phyloP scores from a whole-genome alignment of 2,113 vertebrate species.

The Labeo rohita region DNA sequence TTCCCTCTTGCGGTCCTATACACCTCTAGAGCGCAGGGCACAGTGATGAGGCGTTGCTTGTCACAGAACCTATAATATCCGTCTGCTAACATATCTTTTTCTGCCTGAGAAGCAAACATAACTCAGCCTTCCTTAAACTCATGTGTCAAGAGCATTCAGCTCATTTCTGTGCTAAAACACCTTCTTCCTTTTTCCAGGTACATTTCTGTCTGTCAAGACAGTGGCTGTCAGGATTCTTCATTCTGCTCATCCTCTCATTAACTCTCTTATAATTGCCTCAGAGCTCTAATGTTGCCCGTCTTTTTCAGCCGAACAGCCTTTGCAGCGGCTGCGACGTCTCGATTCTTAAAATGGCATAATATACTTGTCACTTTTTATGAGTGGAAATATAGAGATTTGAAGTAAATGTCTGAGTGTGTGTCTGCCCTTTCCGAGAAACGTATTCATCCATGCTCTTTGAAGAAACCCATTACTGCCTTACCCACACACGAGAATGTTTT shows the following conservation, averaged over 20 bases:
- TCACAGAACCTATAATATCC: slow-evolving; percentile 36
- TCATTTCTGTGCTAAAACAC: not conserved
- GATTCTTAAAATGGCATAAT: slow-evolving; percentile 7
- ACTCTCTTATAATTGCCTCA: slow-evolving; percentile 9
- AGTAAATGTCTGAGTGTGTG: not conserved
- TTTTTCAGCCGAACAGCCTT: not conserved
- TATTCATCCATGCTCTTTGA: slow-evolving; percentile 28
- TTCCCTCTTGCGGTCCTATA: not conserved
- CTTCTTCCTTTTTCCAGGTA: not conserved
- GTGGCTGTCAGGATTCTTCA: not conserved
- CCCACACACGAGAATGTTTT: not conserved
- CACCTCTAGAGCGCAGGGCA: not conserved
- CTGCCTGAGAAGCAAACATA: slow-evolving; percentile 25
- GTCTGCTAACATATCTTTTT: slow-evolving; percentile 17
- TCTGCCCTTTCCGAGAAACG: not conserved
- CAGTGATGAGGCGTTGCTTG: not conserved
- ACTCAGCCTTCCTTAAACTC: slow-evolving; percentile 15
- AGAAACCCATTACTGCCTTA: slow-evolving; percentile 18
- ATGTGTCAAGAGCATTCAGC: slow-evolving; percentile 7
- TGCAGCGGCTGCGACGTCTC: not conserved
- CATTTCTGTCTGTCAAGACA: not conserved
- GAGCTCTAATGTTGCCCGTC: not conserved
- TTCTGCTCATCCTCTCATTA: slow-evolving; percentile 8
- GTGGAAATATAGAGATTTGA: slow-evolving; percentile 17
- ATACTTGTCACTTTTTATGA: slow-evolving; percentile 31